Evolutionary conservation across 2,113 vertebrate genomes (phyloP).

Genomic region (Suricata suricatta): DNA sequence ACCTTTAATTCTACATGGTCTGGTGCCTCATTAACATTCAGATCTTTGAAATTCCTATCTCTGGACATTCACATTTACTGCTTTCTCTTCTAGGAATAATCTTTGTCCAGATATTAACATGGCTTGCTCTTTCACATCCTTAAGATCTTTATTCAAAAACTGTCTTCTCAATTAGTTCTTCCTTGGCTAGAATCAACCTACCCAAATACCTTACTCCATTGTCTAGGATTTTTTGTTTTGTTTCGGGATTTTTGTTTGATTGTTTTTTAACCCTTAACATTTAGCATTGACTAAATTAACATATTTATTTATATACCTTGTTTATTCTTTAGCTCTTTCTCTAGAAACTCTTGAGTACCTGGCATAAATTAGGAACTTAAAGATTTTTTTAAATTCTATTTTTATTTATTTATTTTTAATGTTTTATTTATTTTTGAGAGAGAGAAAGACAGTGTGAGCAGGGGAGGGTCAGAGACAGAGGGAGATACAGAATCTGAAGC

Average conservation of each 20-base stretch:
- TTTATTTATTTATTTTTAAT: too few species aligned
- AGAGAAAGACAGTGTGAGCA: too few species aligned
- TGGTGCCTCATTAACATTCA: not conserved
- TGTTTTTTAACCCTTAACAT: not conserved
- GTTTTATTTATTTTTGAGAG: too few species aligned
- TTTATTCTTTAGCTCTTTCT: not conserved
- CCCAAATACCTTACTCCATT: not conserved
- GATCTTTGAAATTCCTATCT: not conserved
- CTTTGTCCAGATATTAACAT: not conserved
- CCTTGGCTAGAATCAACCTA: not conserved
- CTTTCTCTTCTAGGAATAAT: not conserved
- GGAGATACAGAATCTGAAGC: too few species aligned
- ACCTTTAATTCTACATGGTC: not conserved
- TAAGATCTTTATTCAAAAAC: not conserved
- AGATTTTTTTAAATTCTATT: not conserved
- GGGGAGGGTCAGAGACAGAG: too few species aligned
- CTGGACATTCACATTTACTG: not conserved
- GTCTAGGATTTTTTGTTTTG: not conserved
- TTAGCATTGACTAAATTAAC: not conserved
- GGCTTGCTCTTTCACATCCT: not conserved
- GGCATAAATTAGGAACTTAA: not conserved
- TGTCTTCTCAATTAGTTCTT: not conserved
- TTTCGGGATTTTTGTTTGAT: too few species aligned
- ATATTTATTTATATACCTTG: not conserved
- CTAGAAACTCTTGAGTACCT: not conserved